These are phyloP conservation scores for Odontamblyopus lacepedii DNA, from an alignment of 2,797 vertebrate species.

Conservation along the genomic window DNA sequence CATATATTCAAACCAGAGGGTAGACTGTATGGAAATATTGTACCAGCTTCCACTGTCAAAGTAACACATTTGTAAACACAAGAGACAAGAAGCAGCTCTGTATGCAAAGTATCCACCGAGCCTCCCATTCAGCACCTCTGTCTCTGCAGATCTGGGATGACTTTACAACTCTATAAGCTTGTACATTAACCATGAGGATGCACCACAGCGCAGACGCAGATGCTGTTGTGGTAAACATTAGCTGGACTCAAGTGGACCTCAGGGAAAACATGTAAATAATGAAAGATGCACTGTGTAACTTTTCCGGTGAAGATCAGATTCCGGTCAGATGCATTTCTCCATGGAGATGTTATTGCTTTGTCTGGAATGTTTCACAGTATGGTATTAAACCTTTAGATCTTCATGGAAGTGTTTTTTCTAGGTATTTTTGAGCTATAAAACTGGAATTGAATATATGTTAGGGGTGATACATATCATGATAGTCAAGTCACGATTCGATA, in stretches of 20 bases:
- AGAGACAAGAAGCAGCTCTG: background rate
- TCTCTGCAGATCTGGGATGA: conserved; percentile 9
- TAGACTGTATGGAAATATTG: background rate
- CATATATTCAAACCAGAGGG: too few relatives aligned
- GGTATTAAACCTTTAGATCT: too few relatives aligned
- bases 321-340: too few relatives aligned
- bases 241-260: conserved; percentile 49
- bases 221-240: conserved; percentile 65
- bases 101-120: background rate
- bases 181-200: conserved; percentile 23
- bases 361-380: too few relatives aligned
- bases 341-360: too few relatives aligned
- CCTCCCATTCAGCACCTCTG: conserved; percentile 1
- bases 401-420: too few relatives aligned
- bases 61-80: background rate
- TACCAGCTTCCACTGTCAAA: background rate
- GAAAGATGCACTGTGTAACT: conserved; percentile 18
- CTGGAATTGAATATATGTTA: too few relatives aligned
- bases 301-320: too few relatives aligned
- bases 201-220: conserved; percentile 54
- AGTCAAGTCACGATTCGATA: too few relatives aligned
- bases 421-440: too few relatives aligned
- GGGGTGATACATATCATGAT: too few relatives aligned
- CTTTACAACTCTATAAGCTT: conserved; percentile 37
- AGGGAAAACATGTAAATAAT: conserved; percentile 61